Evolutionary conservation across 2,888 invertebrate species (phyloP).

Genomic region (Nemapogon koenigi): DNA sequence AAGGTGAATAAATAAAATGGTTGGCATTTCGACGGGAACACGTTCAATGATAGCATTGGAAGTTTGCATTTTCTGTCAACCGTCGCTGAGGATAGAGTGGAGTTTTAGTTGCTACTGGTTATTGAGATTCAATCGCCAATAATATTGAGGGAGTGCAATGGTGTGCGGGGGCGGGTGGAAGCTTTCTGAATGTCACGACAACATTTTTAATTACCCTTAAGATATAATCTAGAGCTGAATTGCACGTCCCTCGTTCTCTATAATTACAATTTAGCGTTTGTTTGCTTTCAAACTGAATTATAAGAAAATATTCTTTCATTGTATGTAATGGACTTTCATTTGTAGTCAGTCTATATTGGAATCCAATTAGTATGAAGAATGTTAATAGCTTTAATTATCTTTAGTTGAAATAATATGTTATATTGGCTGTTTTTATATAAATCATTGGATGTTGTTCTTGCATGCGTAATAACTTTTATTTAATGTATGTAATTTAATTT

Average conservation of each 20-base stretch:
- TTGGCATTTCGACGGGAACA: conserved; percentile 65
- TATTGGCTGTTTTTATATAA: too few relatives aligned
- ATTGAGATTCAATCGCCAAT: conserved; percentile 63
- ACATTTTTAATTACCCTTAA: conserved; percentile 62
- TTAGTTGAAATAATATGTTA: too few relatives aligned
- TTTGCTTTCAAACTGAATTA: too few relatives aligned
- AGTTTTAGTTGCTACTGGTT: conserved; percentile 59
- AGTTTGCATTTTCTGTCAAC: conserved; percentile 56
- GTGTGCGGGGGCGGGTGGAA: conserved; percentile 42
- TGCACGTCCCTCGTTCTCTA: conserved; percentile 33
- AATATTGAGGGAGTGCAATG: conserved; percentile 54
- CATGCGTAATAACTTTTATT: too few relatives aligned
- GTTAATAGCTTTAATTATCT: too few relatives aligned
- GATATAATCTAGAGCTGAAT: conserved; percentile 51
- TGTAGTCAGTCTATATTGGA: too few relatives aligned
- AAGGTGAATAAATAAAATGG: conserved; percentile 66
- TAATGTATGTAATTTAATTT: too few relatives aligned
- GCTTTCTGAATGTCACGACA: conserved; percentile 63
- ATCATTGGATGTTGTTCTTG: too few relatives aligned
- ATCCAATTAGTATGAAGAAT: too few relatives aligned
- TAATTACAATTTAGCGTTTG: conserved; percentile 61
- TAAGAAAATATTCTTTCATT: too few relatives aligned
- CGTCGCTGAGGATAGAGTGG: conserved; percentile 56
- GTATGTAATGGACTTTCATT: too few relatives aligned
- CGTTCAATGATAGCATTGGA: conserved; percentile 50